Percentiles rank a stretch among this genome's conserved stretches.
phyloP scores from a whole-genome alignment of 1,140 invertebrate genomes.

The Glomeris maerens region DNA sequence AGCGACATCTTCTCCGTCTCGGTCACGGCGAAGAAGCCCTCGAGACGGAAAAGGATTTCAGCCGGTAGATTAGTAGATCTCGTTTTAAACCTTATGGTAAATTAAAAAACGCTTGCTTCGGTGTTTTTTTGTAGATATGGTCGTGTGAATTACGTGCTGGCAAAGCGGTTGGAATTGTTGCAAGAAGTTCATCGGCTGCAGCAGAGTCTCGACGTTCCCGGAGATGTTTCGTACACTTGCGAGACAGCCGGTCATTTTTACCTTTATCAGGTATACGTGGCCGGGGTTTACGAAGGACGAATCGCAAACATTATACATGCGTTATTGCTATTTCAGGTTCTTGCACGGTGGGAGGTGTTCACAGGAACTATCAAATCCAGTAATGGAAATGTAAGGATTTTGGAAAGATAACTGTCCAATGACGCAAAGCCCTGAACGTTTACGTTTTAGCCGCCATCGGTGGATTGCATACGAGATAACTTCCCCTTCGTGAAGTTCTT shows the following conservation, averaged over 20 bases:
- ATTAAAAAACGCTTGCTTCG: too few species aligned
- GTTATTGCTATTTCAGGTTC: slow-evolving; percentile 53
- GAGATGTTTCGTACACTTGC: slow-evolving; percentile 94
- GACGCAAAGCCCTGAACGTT: neutral
- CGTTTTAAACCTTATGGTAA: neutral
- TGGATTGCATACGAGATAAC: slow-evolving; percentile 4
- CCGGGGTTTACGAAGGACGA: slow-evolving; percentile 1
- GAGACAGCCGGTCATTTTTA: slow-evolving; percentile 82
- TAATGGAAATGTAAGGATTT: slow-evolving; percentile 15
- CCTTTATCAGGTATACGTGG: slow-evolving; percentile 34
- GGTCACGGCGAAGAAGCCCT: slow-evolving; percentile 97
- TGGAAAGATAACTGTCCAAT: neutral
- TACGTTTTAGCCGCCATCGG: neutral
- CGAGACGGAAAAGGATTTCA: slow-evolving; percentile 98
- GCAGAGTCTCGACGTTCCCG: slow-evolving; percentile 59
- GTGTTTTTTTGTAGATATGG: slow-evolving; percentile 57
- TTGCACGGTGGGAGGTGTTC: slow-evolving; percentile 85
- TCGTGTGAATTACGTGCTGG: slow-evolving; percentile 93
- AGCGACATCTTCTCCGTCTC: slow-evolving; percentile 92
- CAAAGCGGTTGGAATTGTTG: slow-evolving; percentile 80
- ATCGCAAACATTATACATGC: neutral
- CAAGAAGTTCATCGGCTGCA: slow-evolving; percentile 81
- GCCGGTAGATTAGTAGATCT: slow-evolving; percentile 39
- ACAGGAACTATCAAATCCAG: slow-evolving; percentile 43
- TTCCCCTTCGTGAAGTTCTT: slow-evolving; percentile 92